These are phyloP conservation scores for Scaptomyza caliginosa DNA, from an alignment of 2,888 invertebrate species.

Conservation along the genomic window DNA sequence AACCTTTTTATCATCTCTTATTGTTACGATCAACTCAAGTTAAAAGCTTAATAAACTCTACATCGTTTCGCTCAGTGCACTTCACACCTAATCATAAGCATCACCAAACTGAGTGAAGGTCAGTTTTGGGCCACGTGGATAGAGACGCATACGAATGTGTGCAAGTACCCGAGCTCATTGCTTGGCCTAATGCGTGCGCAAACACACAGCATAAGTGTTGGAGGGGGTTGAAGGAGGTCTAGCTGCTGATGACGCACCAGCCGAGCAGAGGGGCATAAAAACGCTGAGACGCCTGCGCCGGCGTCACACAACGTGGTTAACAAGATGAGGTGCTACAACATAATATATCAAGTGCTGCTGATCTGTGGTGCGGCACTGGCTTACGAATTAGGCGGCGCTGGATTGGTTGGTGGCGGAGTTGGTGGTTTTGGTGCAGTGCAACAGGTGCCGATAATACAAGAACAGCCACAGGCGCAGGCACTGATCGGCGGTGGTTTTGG, in stretches of 20 bases:
- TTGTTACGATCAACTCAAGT: too few species aligned
- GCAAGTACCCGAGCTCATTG: constrained; percentile 4
- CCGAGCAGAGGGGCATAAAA: constrained; percentile 35
- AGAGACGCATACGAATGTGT: constrained; percentile 13
- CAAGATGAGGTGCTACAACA: constrained; percentile 40
- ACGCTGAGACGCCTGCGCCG: constrained; percentile 11
- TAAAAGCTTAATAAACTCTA: too few species aligned
- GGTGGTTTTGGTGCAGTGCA: constrained; percentile 44
- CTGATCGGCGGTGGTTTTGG: constrained; percentile 23
- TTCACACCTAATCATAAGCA: constrained; percentile 57
- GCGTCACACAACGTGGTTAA: constrained; percentile 40
- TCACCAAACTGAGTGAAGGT: constrained; percentile 49
- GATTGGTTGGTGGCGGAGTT: constrained; percentile 7
- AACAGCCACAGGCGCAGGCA: constrained; percentile 48
- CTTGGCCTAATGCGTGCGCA: constrained; percentile 40
- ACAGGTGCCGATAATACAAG: constrained; percentile 59
- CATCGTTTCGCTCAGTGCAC: constrained; percentile 31
- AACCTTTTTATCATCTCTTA: constrained; percentile 3
- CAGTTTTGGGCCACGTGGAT: constrained; percentile 42
- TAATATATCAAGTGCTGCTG: constrained; percentile 30
- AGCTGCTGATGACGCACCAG: constrained; percentile 38
- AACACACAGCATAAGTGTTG: constrained; percentile 33
- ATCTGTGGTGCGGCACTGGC: constrained; percentile 20
- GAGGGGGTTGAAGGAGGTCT: constrained; percentile 7
- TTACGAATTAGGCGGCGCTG: constrained; percentile 24